Conservation (phyloP, 1,140 invertebrate genomes). For the Lepidurus couesii region DNA sequence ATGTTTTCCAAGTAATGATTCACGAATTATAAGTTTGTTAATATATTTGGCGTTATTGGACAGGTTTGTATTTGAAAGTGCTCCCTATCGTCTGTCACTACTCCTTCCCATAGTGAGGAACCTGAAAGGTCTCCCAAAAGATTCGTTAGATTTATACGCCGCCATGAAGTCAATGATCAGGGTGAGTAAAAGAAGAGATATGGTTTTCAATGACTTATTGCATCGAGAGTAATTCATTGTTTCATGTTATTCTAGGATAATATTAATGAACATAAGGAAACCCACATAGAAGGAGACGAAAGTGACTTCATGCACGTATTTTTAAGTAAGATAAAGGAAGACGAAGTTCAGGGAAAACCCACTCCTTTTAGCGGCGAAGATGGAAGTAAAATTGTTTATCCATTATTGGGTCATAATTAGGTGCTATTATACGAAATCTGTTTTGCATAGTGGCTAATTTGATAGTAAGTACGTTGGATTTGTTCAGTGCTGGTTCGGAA, state of each 20-base stretch:
- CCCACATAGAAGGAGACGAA: not conserved
- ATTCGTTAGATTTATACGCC: not conserved
- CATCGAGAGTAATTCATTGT: not conserved
- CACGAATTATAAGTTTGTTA: not conserved
- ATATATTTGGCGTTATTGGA: not conserved
- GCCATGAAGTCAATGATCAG: too few relatives aligned
- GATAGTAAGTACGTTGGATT: not conserved
- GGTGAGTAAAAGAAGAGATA: too few relatives aligned
- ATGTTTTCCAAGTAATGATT: not conserved
- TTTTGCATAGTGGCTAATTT: not conserved
- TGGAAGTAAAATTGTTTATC: not conserved
- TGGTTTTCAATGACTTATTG: too few relatives aligned
- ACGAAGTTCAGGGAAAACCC: too few relatives aligned
- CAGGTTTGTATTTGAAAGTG: not conserved
- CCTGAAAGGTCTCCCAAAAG: slow-evolving; percentile 30
- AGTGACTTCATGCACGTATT: slow-evolving; percentile 23
- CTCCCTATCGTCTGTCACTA: not conserved
- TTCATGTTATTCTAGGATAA: not conserved
- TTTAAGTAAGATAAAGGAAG: not conserved
- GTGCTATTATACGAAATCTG: too few relatives aligned
- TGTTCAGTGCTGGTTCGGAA: not conserved
- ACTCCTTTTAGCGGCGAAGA: not conserved
- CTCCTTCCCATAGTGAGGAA: slow-evolving; percentile 22
- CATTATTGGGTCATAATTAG: too few relatives aligned
- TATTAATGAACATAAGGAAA: not conserved